Base-by-base conservation (phyloP, 2,888 invertebrate genomes). In the Sussaba pulchella region DNA sequence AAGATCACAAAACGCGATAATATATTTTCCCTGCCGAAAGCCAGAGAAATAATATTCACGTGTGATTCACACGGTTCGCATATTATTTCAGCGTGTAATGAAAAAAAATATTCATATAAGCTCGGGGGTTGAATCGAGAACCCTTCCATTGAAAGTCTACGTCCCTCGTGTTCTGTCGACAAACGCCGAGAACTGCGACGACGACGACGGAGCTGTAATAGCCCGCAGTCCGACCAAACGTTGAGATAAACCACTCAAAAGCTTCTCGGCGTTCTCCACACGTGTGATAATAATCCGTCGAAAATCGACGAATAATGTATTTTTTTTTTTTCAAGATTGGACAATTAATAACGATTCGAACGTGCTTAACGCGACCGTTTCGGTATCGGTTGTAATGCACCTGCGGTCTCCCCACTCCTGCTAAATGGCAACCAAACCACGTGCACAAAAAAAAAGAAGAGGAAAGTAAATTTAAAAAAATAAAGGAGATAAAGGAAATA, bases 311-410 rank as follows among this genome's bases (percentile, higher is more conserved):
- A 61, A 39, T 19, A 39, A 59, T 54, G 9, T 26, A 59, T 19
- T 41, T 41, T 41, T 39, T 36, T 21, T 39, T 61, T 31, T 19
- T 12, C 19, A 2, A 67, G 66, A 24, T 26, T 1, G 45, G 24
- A 24, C 66, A 6, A 31, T 36, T 21, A 50, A 50, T n/a, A 39
- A 19, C 50, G 19, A 39, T 39, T 50, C 50, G 66, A 36, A 17
- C 21, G 26, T n/a, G 36, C 57, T 71, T 75, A 70, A 69, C 57
- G 59, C 41, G 43, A 21, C n/a, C 43, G 47, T 71, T 80, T 66
- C 80, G 71, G 80, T 80, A 75, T 75, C 54, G 70, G 59, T 63
- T 31, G 79, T 67, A 67, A 67, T 75, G 52, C 80, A 75, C 71
- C 75, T 76, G 31, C 31, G 80, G 75, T 71, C 71, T 24, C 4